phyloP scores from a whole-genome alignment of 2,113 vertebrate species.

The Reinhardtius hippoglossoides region DNA sequence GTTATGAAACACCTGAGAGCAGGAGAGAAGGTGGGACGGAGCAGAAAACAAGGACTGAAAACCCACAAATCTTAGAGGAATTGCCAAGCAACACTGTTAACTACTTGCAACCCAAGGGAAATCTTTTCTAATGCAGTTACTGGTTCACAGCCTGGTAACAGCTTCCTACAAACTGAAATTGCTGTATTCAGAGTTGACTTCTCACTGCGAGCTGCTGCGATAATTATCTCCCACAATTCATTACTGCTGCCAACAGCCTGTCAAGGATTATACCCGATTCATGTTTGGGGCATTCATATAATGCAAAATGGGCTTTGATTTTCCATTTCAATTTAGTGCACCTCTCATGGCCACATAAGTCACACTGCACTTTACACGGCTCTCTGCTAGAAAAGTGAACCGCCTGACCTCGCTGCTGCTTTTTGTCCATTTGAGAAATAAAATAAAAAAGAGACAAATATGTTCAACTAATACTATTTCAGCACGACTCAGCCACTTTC shows the following conservation, averaged over 20 bases:
- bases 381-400: not conserved
- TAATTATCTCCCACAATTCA: conserved; percentile 15
- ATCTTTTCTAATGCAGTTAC: conserved; percentile 24
- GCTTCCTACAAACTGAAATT: conserved; percentile 41
- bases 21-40: not conserved
- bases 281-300: conserved; percentile 21
- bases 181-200: conserved; percentile 37
- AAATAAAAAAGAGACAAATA: not conserved
- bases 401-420: not conserved
- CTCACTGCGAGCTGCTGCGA: conserved; percentile 2
- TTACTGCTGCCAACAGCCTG: not conserved
- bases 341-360: not conserved
- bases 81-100: not conserved
- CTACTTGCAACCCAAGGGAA: conserved; percentile 8
- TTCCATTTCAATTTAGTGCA: not conserved
- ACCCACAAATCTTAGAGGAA: not conserved
- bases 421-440: not conserved
- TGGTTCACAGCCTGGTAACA: conserved; percentile 43
- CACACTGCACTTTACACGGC: not conserved
- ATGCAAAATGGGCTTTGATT: conserved; percentile 26
- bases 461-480: not conserved
- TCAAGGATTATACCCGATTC: conserved; percentile 35
- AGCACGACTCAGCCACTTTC: not conserved
- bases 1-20: not conserved
- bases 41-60: not conserved